These are phyloP conservation scores for Ornithorhynchus anatinus DNA, from an alignment of 2,113 vertebrate genomes.

Conservation along the genomic window DNA sequence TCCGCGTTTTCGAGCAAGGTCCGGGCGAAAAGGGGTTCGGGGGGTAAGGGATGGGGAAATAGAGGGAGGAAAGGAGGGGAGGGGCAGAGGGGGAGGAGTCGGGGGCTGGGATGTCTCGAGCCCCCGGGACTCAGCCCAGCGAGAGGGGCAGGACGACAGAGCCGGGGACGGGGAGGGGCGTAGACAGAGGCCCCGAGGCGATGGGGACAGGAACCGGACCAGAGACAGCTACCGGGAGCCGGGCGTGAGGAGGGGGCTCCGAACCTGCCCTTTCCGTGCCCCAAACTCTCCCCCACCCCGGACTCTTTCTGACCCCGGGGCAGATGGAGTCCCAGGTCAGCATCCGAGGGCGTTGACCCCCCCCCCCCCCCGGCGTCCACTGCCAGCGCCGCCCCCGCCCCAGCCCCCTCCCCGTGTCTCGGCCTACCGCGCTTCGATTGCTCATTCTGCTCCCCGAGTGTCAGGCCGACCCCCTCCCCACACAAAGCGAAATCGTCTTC, in stretches of 20 bases:
- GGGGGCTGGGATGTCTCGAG: too few species aligned
- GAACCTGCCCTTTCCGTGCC: neutral
- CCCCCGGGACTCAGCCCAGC: too few species aligned
- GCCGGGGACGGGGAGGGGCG: neutral
- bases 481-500: conserved; percentile 58
- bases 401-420: neutral
- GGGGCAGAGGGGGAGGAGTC: neutral
- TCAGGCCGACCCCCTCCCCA: too few species aligned
- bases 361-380: neutral
- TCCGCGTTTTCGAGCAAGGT: too few species aligned
- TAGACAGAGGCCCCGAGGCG: neutral
- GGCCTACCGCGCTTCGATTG: conserved; percentile 55
- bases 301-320: too few species aligned
- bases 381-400: neutral
- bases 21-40: too few species aligned
- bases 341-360: neutral
- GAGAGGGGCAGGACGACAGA: neutral
- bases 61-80: neutral
- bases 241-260: accelerated
- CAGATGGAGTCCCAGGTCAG: too few species aligned
- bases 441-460: too few species aligned
- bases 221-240: too few species aligned
- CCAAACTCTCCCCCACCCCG: neutral
- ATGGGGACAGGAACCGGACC: neutral
- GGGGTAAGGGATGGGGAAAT: too few species aligned